A percentile compares a stretch with the other conserved stretches of the same genome.
phyloP scores from a whole-genome alignment of 2,888 invertebrate genomes.

The Blastobasis adustella region DNA sequence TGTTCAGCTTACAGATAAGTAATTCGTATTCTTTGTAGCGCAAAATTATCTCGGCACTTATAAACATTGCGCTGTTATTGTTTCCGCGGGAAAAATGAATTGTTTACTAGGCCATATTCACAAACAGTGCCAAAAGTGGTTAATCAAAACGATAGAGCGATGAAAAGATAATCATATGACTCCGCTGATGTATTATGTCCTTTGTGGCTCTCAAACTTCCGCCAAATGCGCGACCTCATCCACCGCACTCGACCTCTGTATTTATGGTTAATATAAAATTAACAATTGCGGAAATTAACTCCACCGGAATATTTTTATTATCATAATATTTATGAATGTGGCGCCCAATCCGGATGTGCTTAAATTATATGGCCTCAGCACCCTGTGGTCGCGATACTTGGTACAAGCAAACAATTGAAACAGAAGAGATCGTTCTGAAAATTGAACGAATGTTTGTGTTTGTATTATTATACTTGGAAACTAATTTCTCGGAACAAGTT shows the following conservation, averaged over 20 bases:
- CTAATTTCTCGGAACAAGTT: conserved; percentile 4
- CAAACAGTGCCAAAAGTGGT: background rate
- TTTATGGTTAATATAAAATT: conserved; percentile 19
- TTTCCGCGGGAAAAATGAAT: background rate
- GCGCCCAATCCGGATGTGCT: conserved; percentile 18
- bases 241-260: conserved; percentile 22
- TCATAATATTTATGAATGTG: conserved; percentile 6
- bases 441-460: too few species aligned
- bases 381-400: too few species aligned
- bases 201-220: conserved; percentile 34
- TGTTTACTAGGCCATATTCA: background rate
- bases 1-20: background rate
- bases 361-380: conserved; percentile 14
- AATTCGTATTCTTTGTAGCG: too few species aligned
- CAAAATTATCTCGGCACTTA: too few species aligned
- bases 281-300: conserved; percentile 26
- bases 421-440: too few species aligned
- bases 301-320: conserved; percentile 19
- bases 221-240: conserved; percentile 27
- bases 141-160: conserved; percentile 11
- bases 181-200: conserved; percentile 19
- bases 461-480: conserved; percentile 3
- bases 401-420: too few species aligned
- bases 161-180: too few species aligned
- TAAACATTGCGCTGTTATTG: background rate